phyloP scores from a whole-genome alignment of 2,113 vertebrate genomes.

The Colaptes auratus region DNA sequence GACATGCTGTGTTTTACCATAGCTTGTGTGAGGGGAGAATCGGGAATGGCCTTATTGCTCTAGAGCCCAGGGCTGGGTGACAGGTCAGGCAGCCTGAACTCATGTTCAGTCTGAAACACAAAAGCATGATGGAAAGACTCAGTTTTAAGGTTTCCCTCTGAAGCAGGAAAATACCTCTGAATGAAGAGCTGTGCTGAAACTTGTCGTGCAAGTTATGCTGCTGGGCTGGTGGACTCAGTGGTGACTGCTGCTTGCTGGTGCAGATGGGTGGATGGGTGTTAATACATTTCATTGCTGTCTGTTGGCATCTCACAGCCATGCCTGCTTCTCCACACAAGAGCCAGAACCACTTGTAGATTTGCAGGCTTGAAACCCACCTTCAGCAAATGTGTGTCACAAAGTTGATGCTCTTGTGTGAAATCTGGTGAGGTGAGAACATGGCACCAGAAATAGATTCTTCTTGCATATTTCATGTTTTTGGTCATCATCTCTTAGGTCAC shows the following conservation, averaged over 20 bases:
- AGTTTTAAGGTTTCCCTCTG: neutral
- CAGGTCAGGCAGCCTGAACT: neutral
- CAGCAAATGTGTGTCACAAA: accelerated
- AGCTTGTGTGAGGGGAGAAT: neutral
- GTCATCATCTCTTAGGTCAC: neutral
- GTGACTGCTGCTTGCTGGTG: neutral
- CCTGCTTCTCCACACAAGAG: neutral
- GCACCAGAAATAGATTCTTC: neutral
- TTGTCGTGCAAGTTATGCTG: neutral
- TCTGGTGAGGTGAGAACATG: neutral
- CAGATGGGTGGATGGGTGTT: neutral
- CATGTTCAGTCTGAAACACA: neutral
- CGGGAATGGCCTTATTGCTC: neutral
- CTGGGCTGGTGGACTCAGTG: accelerated
- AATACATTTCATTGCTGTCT: accelerated
- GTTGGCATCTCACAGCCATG: accelerated
- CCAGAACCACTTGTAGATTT: neutral
- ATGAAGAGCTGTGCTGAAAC: neutral
- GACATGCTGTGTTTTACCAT: neutral
- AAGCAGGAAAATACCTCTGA: neutral
- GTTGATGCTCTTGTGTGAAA: accelerated
- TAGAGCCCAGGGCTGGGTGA: neutral
- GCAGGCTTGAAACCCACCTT: neutral
- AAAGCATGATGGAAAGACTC: neutral
- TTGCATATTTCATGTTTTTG: neutral